Percentiles rank a stretch among this genome's conserved stretches.
phyloP scores from a whole-genome alignment of 35 echinoderm and acorn worm species.

The Lytechinus variegatus region DNA sequence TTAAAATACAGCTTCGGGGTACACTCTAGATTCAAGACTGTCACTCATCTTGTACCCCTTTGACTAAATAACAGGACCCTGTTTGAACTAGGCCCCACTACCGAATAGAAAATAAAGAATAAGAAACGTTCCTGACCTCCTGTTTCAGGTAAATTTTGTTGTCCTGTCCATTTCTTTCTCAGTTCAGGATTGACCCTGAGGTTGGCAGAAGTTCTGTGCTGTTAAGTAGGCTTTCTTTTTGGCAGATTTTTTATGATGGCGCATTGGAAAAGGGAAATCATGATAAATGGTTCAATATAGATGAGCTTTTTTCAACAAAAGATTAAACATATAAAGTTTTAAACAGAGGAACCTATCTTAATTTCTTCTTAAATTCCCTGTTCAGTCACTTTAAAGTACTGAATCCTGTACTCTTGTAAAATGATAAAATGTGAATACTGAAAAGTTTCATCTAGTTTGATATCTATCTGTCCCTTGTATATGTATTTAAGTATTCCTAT shows the following conservation, averaged over 20 bases:
- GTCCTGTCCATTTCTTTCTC: neutral
- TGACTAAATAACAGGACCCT: constrained; percentile 30
- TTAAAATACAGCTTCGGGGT: constrained; percentile 36
- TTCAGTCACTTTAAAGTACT: neutral
- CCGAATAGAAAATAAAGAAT: neutral
- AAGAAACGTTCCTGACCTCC: neutral
- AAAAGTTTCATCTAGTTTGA: no score
- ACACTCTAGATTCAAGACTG: constrained; percentile 6
- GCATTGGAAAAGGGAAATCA: neutral
- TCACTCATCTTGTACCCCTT: constrained; percentile 40
- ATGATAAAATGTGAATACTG: no score
- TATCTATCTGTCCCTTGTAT: no score
- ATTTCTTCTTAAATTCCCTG: neutral
- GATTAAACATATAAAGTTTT: neutral
- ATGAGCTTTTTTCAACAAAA: neutral
- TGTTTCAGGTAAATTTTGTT: neutral
- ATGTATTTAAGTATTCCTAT: no score
- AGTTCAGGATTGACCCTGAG: neutral
- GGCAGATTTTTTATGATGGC: neutral
- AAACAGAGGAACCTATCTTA: neutral
- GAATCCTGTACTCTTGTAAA: neutral
- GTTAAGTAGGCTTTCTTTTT: neutral
- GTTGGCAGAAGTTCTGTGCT: neutral
- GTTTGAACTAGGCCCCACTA: neutral
- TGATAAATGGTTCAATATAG: no score